Percentiles rank a stretch among this genome's conserved stretches.
Conservation (phyloP, 2,888 invertebrate species). For the Amblyteles armatorius region DNA sequence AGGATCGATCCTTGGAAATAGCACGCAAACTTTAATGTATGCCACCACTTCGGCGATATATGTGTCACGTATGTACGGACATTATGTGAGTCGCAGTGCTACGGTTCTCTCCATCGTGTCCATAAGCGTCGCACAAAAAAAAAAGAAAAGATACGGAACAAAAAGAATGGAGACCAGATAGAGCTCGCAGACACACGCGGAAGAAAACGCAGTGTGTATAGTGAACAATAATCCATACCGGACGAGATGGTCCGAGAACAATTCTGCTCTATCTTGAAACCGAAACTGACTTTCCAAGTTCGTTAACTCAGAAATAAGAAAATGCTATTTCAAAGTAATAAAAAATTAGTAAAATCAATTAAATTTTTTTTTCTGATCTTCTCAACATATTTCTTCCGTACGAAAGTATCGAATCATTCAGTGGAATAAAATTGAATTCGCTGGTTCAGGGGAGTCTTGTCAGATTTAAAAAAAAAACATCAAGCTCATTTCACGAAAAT, state of each 20-base stretch:
- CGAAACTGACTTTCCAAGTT: neutral
- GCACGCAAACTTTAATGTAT: conserved; percentile 68
- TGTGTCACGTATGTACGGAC: conserved; percentile 7
- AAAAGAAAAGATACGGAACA: conserved; percentile 15
- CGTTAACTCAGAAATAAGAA: neutral
- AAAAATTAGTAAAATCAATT: neutral
- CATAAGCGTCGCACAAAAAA: conserved; percentile 19
- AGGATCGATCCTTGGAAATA: conserved; percentile 68
- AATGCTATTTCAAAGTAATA: neutral
- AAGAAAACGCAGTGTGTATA: neutral
- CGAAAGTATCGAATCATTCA: too few relatives aligned
- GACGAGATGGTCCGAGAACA: neutral
- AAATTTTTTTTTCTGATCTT: too few relatives aligned
- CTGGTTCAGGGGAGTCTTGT: too few relatives aligned
- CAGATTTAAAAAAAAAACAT: too few relatives aligned
- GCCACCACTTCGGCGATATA: conserved; percentile 47
- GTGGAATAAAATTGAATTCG: too few relatives aligned
- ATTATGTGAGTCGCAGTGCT: conserved; percentile 15
- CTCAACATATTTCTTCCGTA: too few relatives aligned
- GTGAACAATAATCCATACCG: neutral
- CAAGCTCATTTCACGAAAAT: too few relatives aligned
- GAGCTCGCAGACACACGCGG: neutral
- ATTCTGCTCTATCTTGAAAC: neutral
- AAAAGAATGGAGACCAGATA: neutral
- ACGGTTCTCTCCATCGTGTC: conserved; percentile 12